Percentiles rank a stretch among this genome's conserved stretches.
phyloP scores from a whole-genome alignment of 1,140 invertebrate genomes.

The Bombus pyrosoma region DNA sequence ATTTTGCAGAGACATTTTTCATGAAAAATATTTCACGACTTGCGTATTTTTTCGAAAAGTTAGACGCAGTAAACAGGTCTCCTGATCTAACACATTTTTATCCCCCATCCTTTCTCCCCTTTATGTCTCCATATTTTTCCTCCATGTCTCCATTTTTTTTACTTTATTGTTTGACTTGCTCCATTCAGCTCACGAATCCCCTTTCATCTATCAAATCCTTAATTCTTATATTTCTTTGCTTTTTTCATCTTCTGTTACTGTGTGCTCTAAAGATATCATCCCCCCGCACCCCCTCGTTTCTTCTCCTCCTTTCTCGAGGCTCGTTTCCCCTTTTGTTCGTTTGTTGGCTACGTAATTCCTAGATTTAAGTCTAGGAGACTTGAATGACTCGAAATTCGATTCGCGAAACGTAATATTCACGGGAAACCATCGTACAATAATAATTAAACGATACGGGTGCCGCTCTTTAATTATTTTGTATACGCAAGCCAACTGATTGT shows the following conservation, averaged over 20 bases:
- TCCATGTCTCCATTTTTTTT: not conserved
- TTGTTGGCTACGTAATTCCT: slow-evolving; percentile 9
- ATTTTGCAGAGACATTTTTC: not conserved
- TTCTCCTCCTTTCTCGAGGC: not conserved
- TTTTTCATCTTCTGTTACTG: not conserved
- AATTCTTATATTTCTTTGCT: slow-evolving; percentile 10
- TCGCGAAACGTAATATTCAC: not conserved
- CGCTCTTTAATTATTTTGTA: too few species aligned
- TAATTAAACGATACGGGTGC: too few species aligned
- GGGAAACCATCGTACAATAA: not conserved
- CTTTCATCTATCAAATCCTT: slow-evolving; percentile 15
- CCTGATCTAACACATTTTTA: slow-evolving; percentile 8
- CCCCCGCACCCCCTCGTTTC: not conserved
- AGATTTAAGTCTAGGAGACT: not conserved
- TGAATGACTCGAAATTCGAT: not conserved
- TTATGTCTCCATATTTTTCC: slow-evolving; percentile 37
- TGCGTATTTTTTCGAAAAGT: not conserved
- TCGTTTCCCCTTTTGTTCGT: not conserved
- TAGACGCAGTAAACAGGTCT: not conserved
- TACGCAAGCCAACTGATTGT: too few species aligned
- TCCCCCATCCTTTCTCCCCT: not conserved
- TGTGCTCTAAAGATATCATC: not conserved
- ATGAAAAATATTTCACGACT: not conserved
- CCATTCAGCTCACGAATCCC: not conserved
- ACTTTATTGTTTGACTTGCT: not conserved